phyloP scores from a whole-genome alignment of 2,888 invertebrate genomes.

The Himalopsyche japonica region DNA sequence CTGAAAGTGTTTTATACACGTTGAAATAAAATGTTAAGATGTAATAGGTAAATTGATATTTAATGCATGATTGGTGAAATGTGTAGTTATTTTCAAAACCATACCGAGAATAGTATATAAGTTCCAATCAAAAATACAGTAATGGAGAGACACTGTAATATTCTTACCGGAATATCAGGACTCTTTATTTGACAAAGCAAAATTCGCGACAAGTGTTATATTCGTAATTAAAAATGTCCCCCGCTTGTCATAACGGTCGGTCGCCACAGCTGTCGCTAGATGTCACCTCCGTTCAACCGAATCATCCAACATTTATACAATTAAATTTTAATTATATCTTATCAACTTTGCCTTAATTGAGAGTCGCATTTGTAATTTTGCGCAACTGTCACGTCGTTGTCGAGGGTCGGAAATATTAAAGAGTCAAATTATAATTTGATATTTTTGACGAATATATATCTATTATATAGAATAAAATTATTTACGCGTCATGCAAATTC shows the following conservation, averaged over 20 bases:
- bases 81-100: too few species aligned
- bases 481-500: too few species aligned
- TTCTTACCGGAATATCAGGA: not conserved
- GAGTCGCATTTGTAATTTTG: not conserved
- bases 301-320: conserved; percentile 11
- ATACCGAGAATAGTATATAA: too few species aligned
- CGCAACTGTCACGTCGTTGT: not conserved
- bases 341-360: not conserved
- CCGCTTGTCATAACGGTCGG: conserved; percentile 7
- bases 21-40: too few species aligned
- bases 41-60: too few species aligned
- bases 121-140: too few species aligned
- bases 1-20: too few species aligned
- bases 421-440: too few species aligned
- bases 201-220: conserved; percentile 4
- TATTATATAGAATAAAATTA: too few species aligned
- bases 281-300: not conserved
- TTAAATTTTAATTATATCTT: conserved; percentile 13
- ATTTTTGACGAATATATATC: too few species aligned
- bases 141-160: not conserved
- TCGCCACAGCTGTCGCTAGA: conserved; percentile 15
- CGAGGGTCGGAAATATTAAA: not conserved
- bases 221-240: conserved; percentile 26
- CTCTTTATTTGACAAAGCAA: not conserved
- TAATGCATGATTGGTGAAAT: too few species aligned